Conservation (phyloP, 2,888 invertebrate genomes). For the Troides oblongomaculatus region DNA sequence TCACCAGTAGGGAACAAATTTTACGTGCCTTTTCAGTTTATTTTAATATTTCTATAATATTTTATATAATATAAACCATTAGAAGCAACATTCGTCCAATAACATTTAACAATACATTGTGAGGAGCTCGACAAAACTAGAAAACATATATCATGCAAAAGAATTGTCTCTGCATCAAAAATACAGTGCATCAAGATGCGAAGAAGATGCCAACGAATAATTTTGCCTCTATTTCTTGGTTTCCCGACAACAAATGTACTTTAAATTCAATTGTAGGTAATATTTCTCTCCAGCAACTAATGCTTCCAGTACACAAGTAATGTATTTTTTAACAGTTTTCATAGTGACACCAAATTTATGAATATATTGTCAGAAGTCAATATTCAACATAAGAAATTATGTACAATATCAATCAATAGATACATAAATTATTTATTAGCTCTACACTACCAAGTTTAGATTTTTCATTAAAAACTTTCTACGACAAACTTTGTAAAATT, state of each 20-base stretch:
- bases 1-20: no score
- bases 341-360: no score
- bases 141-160: slow-evolving; percentile 1
- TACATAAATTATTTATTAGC: background rate
- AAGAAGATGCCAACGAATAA: background rate
- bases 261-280: background rate
- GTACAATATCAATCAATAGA: background rate
- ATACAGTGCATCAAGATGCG: slow-evolving; percentile 10
- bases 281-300: background rate
- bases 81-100: background rate
- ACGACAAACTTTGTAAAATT: background rate
- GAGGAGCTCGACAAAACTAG: background rate
- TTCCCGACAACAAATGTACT: background rate
- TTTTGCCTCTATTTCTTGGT: slow-evolving; percentile 1
- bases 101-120: background rate
- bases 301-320: background rate
- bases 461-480: background rate
- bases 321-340: background rate
- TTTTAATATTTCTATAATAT: no score
- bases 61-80: background rate
- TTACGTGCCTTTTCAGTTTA: no score
- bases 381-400: no score
- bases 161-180: slow-evolving; percentile 6
- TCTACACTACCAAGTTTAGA: background rate
- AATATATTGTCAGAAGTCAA: no score